Percentiles rank a stretch among this genome's conserved stretches.
Evolutionary conservation across 2,797 vertebrate species (phyloP).

Genomic region (Liparis tanakae): DNA sequence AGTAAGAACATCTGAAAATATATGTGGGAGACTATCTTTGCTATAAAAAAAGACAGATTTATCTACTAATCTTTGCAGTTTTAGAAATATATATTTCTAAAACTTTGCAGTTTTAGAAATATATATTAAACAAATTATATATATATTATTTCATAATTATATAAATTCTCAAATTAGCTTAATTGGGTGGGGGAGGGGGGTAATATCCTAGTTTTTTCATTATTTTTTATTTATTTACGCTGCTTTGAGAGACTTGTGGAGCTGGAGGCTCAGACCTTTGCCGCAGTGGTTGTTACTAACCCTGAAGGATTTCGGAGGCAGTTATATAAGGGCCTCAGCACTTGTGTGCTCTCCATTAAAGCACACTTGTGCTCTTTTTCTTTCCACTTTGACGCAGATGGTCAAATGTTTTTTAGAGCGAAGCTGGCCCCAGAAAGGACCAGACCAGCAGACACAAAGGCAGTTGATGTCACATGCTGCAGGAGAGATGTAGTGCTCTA

Average conservation of each 20-base stretch:
- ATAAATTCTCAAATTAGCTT: neutral
- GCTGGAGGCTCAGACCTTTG: slow-evolving; percentile 47
- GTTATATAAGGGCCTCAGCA: slow-evolving; percentile 77
- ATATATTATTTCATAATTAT: neutral
- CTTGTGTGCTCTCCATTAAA: slow-evolving; percentile 76
- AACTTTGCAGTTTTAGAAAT: neutral
- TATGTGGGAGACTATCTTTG: neutral
- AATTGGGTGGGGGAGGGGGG: neutral
- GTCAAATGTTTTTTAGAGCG: slow-evolving; percentile 72
- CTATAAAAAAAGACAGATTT: neutral
- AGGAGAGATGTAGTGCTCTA: slow-evolving; percentile 38
- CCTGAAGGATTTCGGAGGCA: slow-evolving; percentile 66
- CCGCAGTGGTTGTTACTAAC: slow-evolving; percentile 55
- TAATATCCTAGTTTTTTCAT: slow-evolving; percentile 32
- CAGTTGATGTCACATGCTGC: slow-evolving; percentile 65
- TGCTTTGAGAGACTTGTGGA: slow-evolving; percentile 47
- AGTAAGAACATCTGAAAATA: neutral
- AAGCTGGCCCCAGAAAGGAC: slow-evolving; percentile 62
- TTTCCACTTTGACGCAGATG: slow-evolving; percentile 62
- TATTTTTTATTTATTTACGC: slow-evolving; percentile 36
- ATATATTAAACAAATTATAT: neutral
- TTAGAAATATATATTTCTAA: no score
- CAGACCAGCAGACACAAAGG: slow-evolving; percentile 68
- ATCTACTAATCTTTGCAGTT: neutral
- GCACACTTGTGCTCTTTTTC: slow-evolving; percentile 54